Evolutionary conservation across 2,113 vertebrate genomes (phyloP).

Genomic region (Pardalotus punctatus): DNA sequence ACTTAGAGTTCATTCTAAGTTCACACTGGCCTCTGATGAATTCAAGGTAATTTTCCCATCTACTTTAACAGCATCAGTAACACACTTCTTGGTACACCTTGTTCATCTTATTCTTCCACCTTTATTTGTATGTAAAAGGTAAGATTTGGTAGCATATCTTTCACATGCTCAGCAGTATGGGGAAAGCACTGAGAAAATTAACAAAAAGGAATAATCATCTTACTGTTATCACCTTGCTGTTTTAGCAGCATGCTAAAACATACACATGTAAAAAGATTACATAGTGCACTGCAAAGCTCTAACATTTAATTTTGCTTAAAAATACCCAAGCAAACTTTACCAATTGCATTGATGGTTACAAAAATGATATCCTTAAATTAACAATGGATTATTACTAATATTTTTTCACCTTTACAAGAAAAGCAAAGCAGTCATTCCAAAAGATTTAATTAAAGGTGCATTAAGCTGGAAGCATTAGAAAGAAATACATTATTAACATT

Average conservation of each 20-base stretch:
- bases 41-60: neutral
- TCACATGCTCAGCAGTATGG: neutral
- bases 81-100: neutral
- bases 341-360: conserved; percentile 22
- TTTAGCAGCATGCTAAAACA: neutral
- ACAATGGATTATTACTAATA: neutral
- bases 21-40: neutral
- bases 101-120: neutral
- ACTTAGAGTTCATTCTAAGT: neutral
- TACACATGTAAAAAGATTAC: neutral
- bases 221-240: neutral
- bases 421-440: neutral
- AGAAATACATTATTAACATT: neutral
- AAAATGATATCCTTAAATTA: conserved; percentile 18
- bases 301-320: neutral
- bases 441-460: conserved; percentile 46
- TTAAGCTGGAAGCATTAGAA: neutral
- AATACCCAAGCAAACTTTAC: neutral
- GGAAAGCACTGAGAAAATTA: neutral
- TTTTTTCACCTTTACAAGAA: conserved; percentile 7
- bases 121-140: neutral
- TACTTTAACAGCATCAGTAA: neutral
- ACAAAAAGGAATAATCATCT: neutral
- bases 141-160: neutral
- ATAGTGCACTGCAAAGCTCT: neutral